These are phyloP conservation scores for Xiphophorus maculatus DNA, from an alignment of 2,113 vertebrate genomes.

Conservation along the genomic window DNA sequence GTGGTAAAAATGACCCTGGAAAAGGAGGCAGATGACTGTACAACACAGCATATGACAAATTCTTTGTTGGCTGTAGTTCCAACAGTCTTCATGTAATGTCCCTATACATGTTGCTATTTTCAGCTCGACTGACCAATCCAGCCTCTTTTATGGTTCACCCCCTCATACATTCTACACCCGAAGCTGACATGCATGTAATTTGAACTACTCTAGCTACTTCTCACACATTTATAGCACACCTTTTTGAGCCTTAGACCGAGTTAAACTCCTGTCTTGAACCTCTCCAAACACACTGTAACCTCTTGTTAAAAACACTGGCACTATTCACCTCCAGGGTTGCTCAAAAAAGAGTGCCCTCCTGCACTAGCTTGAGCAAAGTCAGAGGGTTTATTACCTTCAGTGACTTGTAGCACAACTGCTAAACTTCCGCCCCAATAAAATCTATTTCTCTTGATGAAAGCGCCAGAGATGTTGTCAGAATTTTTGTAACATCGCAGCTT, in stretches of 20 bases:
- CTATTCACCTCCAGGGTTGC: slow-evolving; percentile 2
- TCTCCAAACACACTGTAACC: slow-evolving; percentile 15
- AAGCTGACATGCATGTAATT: slow-evolving; percentile 36
- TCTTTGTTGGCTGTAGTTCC: slow-evolving; percentile 44
- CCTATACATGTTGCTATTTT: slow-evolving; percentile 64
- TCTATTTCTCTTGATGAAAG: slow-evolving; percentile 37
- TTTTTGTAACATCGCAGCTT: slow-evolving; percentile 42
- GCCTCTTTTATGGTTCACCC: slow-evolving; percentile 46
- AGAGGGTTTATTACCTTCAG: slow-evolving; percentile 21
- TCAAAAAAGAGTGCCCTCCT: slow-evolving; percentile 18
- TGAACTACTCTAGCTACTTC: slow-evolving; percentile 32
- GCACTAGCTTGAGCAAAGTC: slow-evolving; percentile 18
- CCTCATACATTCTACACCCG: slow-evolving; percentile 30
- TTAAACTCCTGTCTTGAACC: slow-evolving; percentile 17
- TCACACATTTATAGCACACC: slow-evolving; percentile 8
- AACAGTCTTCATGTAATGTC: slow-evolving; percentile 60
- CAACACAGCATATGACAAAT: slow-evolving; percentile 45
- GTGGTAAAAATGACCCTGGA: slow-evolving; percentile 17
- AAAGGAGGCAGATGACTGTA: slow-evolving; percentile 26
- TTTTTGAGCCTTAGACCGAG: slow-evolving; percentile 39
- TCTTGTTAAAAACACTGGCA: background rate
- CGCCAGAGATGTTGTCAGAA: slow-evolving; percentile 39
- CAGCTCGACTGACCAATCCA: slow-evolving; percentile 46
- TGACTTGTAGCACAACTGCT: slow-evolving; percentile 24
- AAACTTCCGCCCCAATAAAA: slow-evolving; percentile 37